phyloP scores from a whole-genome alignment of 1,140 invertebrate species.

The Drosophila nannoptera region DNA sequence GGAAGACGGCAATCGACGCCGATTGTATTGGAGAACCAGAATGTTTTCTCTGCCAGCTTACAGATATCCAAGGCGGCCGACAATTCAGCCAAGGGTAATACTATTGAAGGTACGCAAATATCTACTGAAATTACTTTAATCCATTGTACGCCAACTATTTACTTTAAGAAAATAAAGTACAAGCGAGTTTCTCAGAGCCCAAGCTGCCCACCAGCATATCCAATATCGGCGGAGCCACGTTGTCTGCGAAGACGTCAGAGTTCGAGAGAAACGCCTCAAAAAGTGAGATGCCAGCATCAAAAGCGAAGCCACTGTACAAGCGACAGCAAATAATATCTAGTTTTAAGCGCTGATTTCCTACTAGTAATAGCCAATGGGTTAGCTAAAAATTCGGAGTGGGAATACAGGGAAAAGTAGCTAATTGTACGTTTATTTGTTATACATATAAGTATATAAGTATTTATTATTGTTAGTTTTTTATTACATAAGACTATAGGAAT shows the following conservation, averaged over 20 bases:
- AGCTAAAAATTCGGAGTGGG: too few relatives aligned
- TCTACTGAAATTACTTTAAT: neutral
- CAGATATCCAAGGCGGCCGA: slow-evolving; percentile 86
- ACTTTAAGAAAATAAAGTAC: slow-evolving; percentile 15
- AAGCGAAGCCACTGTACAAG: slow-evolving; percentile 84
- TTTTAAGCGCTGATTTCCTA: slow-evolving; percentile 58
- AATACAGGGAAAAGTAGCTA: too few relatives aligned
- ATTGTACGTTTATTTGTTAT: neutral
- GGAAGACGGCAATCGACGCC: slow-evolving; percentile 43
- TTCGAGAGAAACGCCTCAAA: slow-evolving; percentile 82
- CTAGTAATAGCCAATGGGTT: too few relatives aligned
- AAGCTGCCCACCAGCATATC: slow-evolving; percentile 82
- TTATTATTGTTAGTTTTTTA: slow-evolving; percentile 22
- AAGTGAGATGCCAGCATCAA: neutral
- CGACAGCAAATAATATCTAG: slow-evolving; percentile 89
- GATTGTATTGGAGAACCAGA: slow-evolving; percentile 52
- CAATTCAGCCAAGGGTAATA: slow-evolving; percentile 19
- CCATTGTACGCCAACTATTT: neutral
- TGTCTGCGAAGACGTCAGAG: slow-evolving; percentile 84
- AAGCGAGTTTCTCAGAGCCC: slow-evolving; percentile 47
- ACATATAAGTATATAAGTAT: neutral
- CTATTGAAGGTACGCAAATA: neutral
- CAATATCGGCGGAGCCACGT: slow-evolving; percentile 84
- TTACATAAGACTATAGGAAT: slow-evolving; percentile 67
- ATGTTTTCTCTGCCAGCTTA: slow-evolving; percentile 89